Percentiles rank a stretch among this genome's conserved stretches.
Conservation (phyloP, 1,140 invertebrate species). For the Stegodyphus dumicola region DNA sequence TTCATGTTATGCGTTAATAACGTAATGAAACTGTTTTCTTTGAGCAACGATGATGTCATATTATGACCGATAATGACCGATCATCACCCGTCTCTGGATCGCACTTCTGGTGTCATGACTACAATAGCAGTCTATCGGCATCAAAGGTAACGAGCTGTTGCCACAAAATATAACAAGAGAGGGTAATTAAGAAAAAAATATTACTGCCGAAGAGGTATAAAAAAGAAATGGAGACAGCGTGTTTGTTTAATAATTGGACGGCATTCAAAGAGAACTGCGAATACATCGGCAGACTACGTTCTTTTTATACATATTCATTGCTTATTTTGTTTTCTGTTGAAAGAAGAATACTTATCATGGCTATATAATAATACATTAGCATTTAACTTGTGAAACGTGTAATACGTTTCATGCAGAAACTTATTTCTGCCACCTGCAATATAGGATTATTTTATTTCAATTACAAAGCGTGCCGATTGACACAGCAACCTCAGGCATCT, state of each 20-base stretch:
- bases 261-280: background rate
- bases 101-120: constrained; percentile 38
- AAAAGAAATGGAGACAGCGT: background rate
- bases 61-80: constrained; percentile 47
- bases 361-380: no score
- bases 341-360: no score
- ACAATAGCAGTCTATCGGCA: background rate
- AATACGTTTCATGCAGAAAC: no score
- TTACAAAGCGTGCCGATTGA: no score
- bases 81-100: constrained; percentile 15
- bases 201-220: background rate
- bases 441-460: no score
- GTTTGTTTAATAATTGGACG: background rate
- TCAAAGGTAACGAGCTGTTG: constrained; percentile 21
- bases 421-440: no score
- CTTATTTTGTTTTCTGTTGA: no score
- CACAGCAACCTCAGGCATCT: no score
- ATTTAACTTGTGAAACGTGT: no score
- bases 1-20: background rate
- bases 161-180: background rate
- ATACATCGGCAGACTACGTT: no score
- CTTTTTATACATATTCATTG: no score
- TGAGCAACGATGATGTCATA: background rate
- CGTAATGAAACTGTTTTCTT: background rate
- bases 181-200: constrained; percentile 29